Conservation (phyloP, 2,888 invertebrate species). For the Selenia dentaria region DNA sequence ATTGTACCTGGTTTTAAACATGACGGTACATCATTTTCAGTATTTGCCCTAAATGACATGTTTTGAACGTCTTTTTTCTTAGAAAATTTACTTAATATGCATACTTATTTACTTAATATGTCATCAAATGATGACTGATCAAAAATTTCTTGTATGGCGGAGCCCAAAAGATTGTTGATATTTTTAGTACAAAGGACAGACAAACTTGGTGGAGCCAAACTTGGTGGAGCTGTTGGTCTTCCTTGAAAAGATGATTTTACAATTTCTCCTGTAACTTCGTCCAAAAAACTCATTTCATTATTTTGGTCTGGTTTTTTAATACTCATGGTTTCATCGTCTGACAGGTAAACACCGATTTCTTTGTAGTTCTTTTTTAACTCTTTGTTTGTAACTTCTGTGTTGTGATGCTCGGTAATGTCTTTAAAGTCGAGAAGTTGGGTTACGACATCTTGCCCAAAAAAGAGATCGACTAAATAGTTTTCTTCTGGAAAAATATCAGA, state of each 20-base stretch:
- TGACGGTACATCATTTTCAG: constrained; percentile 9
- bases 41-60: constrained; percentile 15
- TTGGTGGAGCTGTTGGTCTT: constrained; percentile 8
- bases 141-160: constrained; percentile 11
- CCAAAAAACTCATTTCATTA: constrained; percentile 7
- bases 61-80: constrained; percentile 19
- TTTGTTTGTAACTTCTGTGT: constrained; percentile 5
- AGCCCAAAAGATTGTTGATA: constrained; percentile 14
- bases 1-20: constrained; percentile 12
- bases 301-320: constrained; percentile 4
- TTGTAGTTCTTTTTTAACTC: constrained; percentile 5
- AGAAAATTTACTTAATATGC: constrained; percentile 16
- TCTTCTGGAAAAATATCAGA: constrained; percentile 6
- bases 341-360: constrained; percentile 6
- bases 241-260: constrained; percentile 10
- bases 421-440: constrained; percentile 5
- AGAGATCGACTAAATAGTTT: constrained; percentile 5
- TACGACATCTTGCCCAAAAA: constrained; percentile 5
- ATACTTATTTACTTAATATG: no score
- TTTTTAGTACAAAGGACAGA: constrained; percentile 10
- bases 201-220: constrained; percentile 13
- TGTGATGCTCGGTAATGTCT: constrained; percentile 6
- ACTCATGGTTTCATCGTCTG: constrained; percentile 5
- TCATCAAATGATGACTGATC: constrained; percentile 11
- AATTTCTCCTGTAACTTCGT: constrained; percentile 9